Conservation (phyloP, 2,888 invertebrate genomes). For the Periphyllus acericola region DNA sequence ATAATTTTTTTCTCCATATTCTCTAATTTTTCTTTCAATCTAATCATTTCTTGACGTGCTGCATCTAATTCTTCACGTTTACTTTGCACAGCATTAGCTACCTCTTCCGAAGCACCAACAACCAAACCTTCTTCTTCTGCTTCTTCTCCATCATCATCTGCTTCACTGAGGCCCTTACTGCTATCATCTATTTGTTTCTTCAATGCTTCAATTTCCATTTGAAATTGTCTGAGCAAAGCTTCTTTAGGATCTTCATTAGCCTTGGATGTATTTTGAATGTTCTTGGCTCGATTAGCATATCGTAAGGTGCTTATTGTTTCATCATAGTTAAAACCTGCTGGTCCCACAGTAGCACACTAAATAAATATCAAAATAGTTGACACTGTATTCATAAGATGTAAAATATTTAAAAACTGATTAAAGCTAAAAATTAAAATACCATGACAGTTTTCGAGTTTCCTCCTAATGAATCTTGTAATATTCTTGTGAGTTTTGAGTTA, state of each 20-base stretch:
- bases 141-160: constrained; percentile 65
- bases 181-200: constrained; percentile 85
- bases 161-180: constrained; percentile 64
- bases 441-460: constrained; percentile 96
- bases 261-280: constrained; percentile 93
- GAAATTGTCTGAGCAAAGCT: constrained; percentile 93
- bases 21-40: constrained; percentile 77
- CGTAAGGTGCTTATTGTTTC: constrained; percentile 96
- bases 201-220: constrained; percentile 93
- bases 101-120: constrained; percentile 38
- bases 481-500: constrained; percentile 93
- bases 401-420: constrained; percentile 31
- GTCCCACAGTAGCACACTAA: constrained; percentile 96
- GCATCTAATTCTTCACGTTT: constrained; percentile 64
- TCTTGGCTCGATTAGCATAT: constrained; percentile 97
- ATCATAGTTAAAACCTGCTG: constrained; percentile 94
- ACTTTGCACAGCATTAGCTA: constrained; percentile 63
- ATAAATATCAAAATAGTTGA: constrained; percentile 35
- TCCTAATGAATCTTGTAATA: constrained; percentile 95
- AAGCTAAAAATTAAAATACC: constrained; percentile 70
- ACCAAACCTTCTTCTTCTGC: constrained; percentile 69
- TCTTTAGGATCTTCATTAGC: constrained; percentile 98
- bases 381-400: constrained; percentile 4
- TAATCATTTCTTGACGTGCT: constrained; percentile 61
- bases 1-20: constrained; percentile 94